A percentile compares a stretch with the other conserved stretches of the same genome.
Evolutionary conservation across 1,140 invertebrate genomes (phyloP).

Genomic region (Colletes latitarsis): DNA sequence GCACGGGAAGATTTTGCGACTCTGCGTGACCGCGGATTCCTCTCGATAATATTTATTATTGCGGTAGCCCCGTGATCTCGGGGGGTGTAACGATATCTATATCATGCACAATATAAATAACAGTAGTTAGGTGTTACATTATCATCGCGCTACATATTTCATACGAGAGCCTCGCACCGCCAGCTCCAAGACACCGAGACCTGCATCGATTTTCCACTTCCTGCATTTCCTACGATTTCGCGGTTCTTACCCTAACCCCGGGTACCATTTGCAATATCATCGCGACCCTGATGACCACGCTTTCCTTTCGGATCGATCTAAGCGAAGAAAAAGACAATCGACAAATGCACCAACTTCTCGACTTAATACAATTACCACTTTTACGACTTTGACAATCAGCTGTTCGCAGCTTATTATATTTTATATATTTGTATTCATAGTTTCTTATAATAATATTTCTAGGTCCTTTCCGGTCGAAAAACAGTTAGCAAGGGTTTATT

Average conservation of each 20-base stretch:
- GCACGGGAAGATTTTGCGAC: not conserved
- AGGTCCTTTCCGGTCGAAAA: too few species aligned
- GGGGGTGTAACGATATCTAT: not conserved
- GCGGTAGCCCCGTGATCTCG: not conserved
- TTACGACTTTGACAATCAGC: too few species aligned
- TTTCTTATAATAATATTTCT: too few species aligned
- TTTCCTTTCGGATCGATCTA: not conserved
- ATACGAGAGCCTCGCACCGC: not conserved
- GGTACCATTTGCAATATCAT: not conserved
- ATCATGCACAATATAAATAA: slow-evolving; percentile 11
- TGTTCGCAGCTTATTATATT: too few species aligned
- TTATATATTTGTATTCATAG: too few species aligned
- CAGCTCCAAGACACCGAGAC: not conserved
- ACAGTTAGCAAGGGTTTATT: too few species aligned
- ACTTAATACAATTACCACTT: too few species aligned
- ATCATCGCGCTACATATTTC: slow-evolving; percentile 17
- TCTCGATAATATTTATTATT: not conserved
- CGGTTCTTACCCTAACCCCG: not conserved
- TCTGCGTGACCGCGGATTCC: too few species aligned
- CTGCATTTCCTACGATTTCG: slow-evolving; percentile 9
- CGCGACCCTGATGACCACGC: too few species aligned
- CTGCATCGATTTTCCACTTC: slow-evolving; percentile 31
- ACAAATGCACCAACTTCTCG: too few species aligned
- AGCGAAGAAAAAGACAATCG: too few species aligned
- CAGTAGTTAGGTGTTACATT: not conserved